A percentile compares a stretch with the other conserved stretches of the same genome.
Evolutionary conservation across 1,140 invertebrate species (phyloP).

Genomic region (Pteromalus puparum): DNA sequence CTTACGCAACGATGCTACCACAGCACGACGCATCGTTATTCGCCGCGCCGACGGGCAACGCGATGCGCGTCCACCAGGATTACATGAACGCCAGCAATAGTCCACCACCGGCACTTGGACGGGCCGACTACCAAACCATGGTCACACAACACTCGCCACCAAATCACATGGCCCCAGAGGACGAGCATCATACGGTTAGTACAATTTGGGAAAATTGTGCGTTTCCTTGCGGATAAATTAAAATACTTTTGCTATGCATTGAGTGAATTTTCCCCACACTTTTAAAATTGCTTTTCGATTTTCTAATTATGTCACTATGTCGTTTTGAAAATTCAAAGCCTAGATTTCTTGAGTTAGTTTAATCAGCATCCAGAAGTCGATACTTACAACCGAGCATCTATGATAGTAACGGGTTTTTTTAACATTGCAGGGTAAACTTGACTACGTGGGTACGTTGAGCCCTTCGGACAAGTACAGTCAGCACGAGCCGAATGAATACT

Average conservation of each 20-base stretch:
- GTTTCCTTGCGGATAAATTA: too few species aligned
- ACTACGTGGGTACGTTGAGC: constrained; percentile 69
- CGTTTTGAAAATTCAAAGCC: too few species aligned
- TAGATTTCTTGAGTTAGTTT: background rate
- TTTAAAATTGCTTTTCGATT: too few species aligned
- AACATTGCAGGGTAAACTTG: constrained; percentile 58
- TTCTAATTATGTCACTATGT: too few species aligned
- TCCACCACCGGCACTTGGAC: constrained; percentile 75
- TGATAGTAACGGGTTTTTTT: constrained; percentile 35
- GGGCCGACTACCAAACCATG: constrained; percentile 80
- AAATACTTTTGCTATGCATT: too few species aligned
- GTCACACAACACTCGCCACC: constrained; percentile 80
- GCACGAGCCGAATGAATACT: constrained; percentile 76
- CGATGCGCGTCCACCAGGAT: constrained; percentile 75
- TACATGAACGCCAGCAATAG: constrained; percentile 73
- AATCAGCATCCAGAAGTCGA: background rate
- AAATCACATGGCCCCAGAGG: constrained; percentile 75
- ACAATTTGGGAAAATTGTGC: too few species aligned
- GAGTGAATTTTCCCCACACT: too few species aligned
- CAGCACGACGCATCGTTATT: constrained; percentile 82
- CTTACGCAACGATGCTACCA: constrained; percentile 81
- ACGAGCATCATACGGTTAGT: constrained; percentile 70
- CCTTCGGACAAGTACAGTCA: constrained; percentile 78
- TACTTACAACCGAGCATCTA: constrained; percentile 48
- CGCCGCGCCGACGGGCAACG: constrained; percentile 67